These are phyloP conservation scores for Ladona fulva DNA, from an alignment of 1,140 invertebrate species.

Conservation along the genomic window DNA sequence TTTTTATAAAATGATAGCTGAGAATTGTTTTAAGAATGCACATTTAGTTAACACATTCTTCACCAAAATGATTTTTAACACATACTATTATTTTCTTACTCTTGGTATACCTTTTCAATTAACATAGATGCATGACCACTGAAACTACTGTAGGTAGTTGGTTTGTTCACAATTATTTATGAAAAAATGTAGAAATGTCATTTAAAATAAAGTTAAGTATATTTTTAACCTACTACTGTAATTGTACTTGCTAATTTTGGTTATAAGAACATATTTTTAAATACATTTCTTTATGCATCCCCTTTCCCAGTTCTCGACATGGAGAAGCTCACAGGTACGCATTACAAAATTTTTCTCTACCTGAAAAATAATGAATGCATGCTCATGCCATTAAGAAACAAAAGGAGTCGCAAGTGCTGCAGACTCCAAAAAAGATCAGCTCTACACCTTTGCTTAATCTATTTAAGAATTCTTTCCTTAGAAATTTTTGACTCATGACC, in stretches of 20 bases:
- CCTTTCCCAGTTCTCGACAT: conserved; percentile 42
- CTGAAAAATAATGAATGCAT: background rate
- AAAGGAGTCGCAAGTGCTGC: background rate
- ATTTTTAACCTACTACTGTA: conserved; percentile 5
- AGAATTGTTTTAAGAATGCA: background rate
- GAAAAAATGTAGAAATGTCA: background rate
- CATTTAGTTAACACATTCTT: background rate
- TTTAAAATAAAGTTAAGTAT: conserved; percentile 5
- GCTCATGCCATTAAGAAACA: background rate
- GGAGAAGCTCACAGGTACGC: conserved; percentile 48
- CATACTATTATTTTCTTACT: conserved; percentile 2
- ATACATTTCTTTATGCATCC: conserved; percentile 20
- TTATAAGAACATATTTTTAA: conserved; percentile 19
- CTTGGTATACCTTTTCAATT: background rate
- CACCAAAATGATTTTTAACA: background rate
- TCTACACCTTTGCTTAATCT: background rate
- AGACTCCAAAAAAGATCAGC: background rate
- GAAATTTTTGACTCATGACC: background rate
- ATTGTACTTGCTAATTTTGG: background rate
- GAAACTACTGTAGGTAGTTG: background rate
- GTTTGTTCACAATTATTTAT: background rate
- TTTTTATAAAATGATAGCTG: background rate
- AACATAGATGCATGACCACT: conserved; percentile 9
- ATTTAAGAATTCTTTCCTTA: background rate
- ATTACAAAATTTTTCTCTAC: background rate